These are phyloP conservation scores for Neoscelio sp. DNA, from an alignment of 2,888 invertebrate species.

Conservation along the genomic window DNA sequence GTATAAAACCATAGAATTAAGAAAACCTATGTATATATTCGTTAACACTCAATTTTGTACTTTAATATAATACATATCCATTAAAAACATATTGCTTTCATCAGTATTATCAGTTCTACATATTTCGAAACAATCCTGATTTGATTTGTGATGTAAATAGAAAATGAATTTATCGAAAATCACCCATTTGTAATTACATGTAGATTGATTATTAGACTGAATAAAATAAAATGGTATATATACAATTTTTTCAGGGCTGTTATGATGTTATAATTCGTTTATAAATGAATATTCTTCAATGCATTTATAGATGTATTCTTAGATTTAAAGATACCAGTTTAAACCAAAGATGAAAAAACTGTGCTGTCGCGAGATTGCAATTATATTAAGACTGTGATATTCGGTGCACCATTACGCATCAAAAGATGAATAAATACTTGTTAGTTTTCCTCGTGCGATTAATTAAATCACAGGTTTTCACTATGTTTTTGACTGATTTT, in stretches of 20 bases:
- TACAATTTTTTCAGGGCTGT: conserved; percentile 55
- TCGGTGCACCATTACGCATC: conserved; percentile 75
- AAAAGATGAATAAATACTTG: conserved; percentile 63
- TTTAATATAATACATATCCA: too few species aligned
- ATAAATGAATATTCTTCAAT: conserved; percentile 53
- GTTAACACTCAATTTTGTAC: too few species aligned
- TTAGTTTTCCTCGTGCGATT: conserved; percentile 9
- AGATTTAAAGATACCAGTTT: conserved; percentile 40
- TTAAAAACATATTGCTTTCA: conserved; percentile 18
- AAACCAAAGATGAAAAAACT: conserved; percentile 73
- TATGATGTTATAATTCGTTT: conserved; percentile 46
- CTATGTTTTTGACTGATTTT: conserved; percentile 41
- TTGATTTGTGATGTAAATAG: conserved; percentile 29
- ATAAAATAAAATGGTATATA: conserved; percentile 35
- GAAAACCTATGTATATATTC: too few species aligned
- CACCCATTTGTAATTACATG: conserved; percentile 46
- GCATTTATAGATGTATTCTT: conserved; percentile 51
- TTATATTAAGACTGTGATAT: conserved; percentile 77
- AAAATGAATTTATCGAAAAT: conserved; percentile 9
- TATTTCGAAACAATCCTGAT: conserved; percentile 31
- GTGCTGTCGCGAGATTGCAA: conserved; percentile 73
- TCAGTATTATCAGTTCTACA: neutral
- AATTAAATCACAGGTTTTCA: conserved; percentile 23
- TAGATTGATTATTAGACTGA: conserved; percentile 33
- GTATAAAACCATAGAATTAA: too few species aligned